A percentile compares a stretch with the other conserved stretches of the same genome.
phyloP scores from a whole-genome alignment of 2,797 vertebrate genomes.

The Serranus cabrilla region DNA sequence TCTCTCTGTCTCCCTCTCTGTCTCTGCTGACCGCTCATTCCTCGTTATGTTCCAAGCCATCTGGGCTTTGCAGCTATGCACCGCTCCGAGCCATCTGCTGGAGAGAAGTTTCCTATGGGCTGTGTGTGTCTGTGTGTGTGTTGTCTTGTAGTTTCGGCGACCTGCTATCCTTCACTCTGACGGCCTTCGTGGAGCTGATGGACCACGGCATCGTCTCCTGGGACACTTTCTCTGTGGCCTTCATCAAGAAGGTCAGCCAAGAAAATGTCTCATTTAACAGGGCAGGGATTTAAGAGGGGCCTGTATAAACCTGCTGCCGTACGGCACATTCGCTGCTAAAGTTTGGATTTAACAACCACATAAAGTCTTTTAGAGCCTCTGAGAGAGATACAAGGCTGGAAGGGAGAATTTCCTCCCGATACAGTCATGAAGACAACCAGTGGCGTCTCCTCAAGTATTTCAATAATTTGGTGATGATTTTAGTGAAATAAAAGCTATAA shows the following conservation, averaged over 20 bases:
- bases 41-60: conserved; percentile 48
- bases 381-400: background rate
- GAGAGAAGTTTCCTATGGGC: conserved; percentile 76
- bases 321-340: background rate
- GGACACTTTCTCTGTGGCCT: conserved; percentile 98
- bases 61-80: conserved; percentile 66
- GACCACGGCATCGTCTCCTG: conserved; percentile 99
- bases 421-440: background rate
- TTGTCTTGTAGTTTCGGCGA: conserved; percentile 95
- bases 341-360: background rate
- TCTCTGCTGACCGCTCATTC: conserved; percentile 57
- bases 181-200: conserved; percentile 99
- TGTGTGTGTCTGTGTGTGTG: conserved; percentile 72
- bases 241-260: conserved; percentile 96
- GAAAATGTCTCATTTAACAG: conserved; percentile 26
- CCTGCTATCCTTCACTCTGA: conserved; percentile 98
- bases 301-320: background rate
- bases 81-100: conserved; percentile 54
- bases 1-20: conserved; percentile 34
- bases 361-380: background rate
- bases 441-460: background rate
- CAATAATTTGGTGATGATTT: background rate
- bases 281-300: background rate
- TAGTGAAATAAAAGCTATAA: background rate
- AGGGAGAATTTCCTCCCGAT: background rate